phyloP scores from a whole-genome alignment of 2,797 vertebrate genomes.

The Astyanax mexicanus region DNA sequence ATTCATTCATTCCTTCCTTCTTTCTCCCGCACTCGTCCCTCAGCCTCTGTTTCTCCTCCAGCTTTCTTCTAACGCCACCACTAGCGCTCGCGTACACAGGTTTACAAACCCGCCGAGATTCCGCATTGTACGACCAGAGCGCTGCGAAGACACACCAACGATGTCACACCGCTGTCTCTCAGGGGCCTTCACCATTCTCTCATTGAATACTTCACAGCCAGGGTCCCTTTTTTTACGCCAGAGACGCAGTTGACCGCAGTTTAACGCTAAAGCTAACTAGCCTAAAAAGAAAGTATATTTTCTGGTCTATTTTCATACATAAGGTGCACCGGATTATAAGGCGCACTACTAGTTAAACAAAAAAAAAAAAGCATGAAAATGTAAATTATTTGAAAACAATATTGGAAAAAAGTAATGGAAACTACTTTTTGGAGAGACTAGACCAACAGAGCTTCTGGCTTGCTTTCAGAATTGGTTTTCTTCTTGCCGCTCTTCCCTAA shows the following conservation, averaged over 20 bases:
- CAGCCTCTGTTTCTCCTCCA: constrained; percentile 48
- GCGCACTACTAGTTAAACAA: too few species aligned
- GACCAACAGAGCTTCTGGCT: too few species aligned
- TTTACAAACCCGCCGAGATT: constrained; percentile 48
- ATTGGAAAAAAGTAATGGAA: too few species aligned
- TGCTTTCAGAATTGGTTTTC: too few species aligned
- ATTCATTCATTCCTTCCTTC: constrained; percentile 99
- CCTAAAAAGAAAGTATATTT: too few species aligned
- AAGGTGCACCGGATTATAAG: too few species aligned
- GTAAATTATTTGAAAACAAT: too few species aligned
- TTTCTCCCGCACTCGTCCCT: constrained; percentile 85
- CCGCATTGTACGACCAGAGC: constrained; percentile 19
- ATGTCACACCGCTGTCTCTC: constrained; percentile 34
- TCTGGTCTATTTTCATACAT: too few species aligned
- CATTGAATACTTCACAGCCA: constrained; percentile 13
- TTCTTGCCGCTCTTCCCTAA: too few species aligned
- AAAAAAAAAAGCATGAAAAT: too few species aligned
- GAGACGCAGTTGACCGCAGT: background rate
- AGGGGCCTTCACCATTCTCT: background rate
- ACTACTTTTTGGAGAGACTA: too few species aligned
- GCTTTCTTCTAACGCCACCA: constrained; percentile 30
- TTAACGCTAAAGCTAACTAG: background rate
- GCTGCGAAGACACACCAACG: constrained; percentile 23
- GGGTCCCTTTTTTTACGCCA: constrained; percentile 25
- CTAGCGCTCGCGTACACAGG: constrained; percentile 46